Evolutionary conservation across 2,113 vertebrate species (phyloP).

Genomic region (Gnathonemus longibarbis): DNA sequence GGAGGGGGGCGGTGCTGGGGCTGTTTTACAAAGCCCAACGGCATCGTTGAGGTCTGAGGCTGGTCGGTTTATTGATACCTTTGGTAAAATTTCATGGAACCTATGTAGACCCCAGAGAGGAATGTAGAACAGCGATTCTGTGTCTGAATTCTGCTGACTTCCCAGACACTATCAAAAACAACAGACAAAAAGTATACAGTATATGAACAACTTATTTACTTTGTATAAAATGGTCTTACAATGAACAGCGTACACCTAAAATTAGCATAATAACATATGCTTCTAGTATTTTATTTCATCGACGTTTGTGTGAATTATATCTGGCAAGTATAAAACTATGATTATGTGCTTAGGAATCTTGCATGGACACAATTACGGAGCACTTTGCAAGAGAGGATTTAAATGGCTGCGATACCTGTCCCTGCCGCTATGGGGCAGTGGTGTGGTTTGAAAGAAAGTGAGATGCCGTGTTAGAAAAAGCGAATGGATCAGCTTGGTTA

Average conservation of each 20-base stretch:
- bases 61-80: background rate
- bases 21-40: background rate
- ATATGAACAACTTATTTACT: background rate
- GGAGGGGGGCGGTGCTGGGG: background rate
- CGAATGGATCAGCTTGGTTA: background rate
- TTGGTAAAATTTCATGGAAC: background rate
- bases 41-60: background rate
- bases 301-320: background rate
- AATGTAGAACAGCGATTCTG: background rate
- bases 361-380: background rate
- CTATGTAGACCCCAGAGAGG: background rate
- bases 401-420: background rate
- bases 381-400: background rate
- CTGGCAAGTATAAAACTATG: background rate
- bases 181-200: background rate
- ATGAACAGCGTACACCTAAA: background rate
- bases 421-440: slow-evolving; percentile 15
- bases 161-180: background rate
- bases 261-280: background rate
- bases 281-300: background rate
- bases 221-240: background rate
- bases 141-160: background rate
- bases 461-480: background rate
- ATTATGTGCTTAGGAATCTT: too few species aligned
- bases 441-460: background rate